phyloP scores from a whole-genome alignment of 2,888 invertebrate genomes.

The Pristionchus fissidentatus region DNA sequence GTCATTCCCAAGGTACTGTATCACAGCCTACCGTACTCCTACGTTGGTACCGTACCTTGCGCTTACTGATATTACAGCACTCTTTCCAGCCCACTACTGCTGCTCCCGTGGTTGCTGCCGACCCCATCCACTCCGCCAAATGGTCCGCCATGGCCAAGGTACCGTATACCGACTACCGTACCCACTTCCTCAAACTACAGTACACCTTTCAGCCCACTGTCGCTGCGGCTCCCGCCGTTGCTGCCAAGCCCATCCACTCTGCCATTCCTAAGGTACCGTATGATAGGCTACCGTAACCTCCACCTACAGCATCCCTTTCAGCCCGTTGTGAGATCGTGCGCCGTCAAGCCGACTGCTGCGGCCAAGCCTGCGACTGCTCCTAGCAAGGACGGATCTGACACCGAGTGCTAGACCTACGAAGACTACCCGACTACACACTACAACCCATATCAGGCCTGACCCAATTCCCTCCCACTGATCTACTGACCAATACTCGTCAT shows the following conservation, averaged over 20 bases:
- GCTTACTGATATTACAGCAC: no score
- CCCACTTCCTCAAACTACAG: neutral
- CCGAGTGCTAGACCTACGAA: constrained; percentile 11
- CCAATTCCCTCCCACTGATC: neutral
- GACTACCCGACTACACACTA: constrained; percentile 1
- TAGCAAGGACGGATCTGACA: constrained; percentile 32
- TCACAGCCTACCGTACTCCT: no score
- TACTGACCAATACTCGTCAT: neutral
- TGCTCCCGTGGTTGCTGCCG: neutral
- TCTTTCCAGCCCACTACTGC: neutral
- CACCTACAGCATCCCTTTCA: no score
- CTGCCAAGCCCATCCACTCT: constrained; percentile 26
- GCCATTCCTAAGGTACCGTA: no score
- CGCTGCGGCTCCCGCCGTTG: neutral
- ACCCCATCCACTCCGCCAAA: constrained; percentile 27
- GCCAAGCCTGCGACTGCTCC: neutral
- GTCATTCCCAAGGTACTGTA: no score
- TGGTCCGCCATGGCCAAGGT: constrained; percentile 17
- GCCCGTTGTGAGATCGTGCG: no score
- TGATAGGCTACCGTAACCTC: no score
- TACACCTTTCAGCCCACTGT: neutral
- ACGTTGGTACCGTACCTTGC: no score
- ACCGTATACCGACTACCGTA: neutral
- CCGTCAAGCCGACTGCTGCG: neutral
- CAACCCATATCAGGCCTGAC: neutral